These are phyloP conservation scores for Allenopithecus nigroviridis DNA, from an alignment of 2,797 vertebrate genomes.

Conservation along the genomic window DNA sequence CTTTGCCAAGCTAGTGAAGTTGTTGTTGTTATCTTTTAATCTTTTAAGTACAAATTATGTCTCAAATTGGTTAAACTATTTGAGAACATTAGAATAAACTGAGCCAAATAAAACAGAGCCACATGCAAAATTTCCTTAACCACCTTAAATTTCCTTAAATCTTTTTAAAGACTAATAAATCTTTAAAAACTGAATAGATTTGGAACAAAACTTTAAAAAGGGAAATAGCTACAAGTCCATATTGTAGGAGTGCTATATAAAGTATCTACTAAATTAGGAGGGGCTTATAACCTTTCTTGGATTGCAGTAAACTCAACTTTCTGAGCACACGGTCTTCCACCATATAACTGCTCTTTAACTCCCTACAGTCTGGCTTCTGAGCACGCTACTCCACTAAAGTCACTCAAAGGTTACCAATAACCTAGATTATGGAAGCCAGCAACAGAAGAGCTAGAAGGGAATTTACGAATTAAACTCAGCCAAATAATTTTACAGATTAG, in stretches of 20 bases:
- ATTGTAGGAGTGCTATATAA: neutral
- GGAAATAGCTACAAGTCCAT: neutral
- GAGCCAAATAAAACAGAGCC: constrained; percentile 5
- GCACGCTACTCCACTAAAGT: neutral
- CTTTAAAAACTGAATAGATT: neutral
- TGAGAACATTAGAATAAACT: constrained; percentile 29
- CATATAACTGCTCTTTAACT: neutral
- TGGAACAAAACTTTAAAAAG: neutral
- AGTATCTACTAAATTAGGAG: neutral
- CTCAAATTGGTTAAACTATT: constrained; percentile 32
- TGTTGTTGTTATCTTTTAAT: neutral
- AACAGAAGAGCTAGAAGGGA: neutral
- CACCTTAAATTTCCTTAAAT: neutral
- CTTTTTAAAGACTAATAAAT: neutral
- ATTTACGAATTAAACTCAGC: neutral
- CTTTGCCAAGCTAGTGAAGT: constrained; percentile 16
- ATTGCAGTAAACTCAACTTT: neutral
- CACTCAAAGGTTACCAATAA: neutral
- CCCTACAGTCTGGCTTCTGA: constrained; percentile 26
- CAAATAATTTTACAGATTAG: neutral
- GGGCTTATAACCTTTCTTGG: neutral
- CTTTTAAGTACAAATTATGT: constrained; percentile 55
- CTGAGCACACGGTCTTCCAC: constrained; percentile 3
- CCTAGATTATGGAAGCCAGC: neutral
- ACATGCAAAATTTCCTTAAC: constrained; percentile 9